Evolutionary conservation across 1,140 invertebrate genomes (phyloP).

Genomic region (Aphidius ervi): DNA sequence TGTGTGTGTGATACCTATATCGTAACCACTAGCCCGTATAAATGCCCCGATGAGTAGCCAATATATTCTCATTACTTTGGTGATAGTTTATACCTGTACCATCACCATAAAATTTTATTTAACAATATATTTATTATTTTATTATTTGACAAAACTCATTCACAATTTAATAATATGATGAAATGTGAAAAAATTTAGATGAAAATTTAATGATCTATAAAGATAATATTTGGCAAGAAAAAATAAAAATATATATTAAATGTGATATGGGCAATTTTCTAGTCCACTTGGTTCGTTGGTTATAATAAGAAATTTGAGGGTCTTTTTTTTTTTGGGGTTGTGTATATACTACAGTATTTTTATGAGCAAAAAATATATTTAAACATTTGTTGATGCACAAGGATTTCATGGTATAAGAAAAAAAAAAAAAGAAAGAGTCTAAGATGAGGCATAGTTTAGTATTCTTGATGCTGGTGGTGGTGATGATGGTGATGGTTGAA

Average conservation of each 20-base stretch:
- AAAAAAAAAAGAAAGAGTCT: background rate
- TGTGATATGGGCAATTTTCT: too few species aligned
- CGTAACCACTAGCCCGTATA: slow-evolving; percentile 15
- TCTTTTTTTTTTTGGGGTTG: slow-evolving; percentile 10
- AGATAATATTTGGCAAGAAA: too few species aligned
- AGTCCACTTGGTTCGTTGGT: too few species aligned
- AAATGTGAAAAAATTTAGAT: too few species aligned
- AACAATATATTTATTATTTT: too few species aligned
- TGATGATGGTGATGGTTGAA: too few species aligned
- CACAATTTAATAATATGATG: too few species aligned
- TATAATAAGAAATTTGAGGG: too few species aligned
- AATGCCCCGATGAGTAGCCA: slow-evolving; percentile 12
- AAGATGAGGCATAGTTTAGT: background rate
- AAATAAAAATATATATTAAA: too few species aligned
- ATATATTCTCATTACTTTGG: slow-evolving; percentile 7
- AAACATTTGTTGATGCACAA: slow-evolving; percentile 19
- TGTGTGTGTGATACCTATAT: background rate
- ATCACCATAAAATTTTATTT: background rate
- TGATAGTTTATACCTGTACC: background rate
- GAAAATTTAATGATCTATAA: too few species aligned
- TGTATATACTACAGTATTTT: slow-evolving; percentile 19
- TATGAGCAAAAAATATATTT: slow-evolving; percentile 15
- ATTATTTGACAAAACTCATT: too few species aligned
- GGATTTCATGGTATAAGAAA: slow-evolving; percentile 12
- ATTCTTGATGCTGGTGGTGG: too few species aligned